Conservation (phyloP, 92 coral and sea anemone species). For the Chrysogorgia sp. region DNA sequence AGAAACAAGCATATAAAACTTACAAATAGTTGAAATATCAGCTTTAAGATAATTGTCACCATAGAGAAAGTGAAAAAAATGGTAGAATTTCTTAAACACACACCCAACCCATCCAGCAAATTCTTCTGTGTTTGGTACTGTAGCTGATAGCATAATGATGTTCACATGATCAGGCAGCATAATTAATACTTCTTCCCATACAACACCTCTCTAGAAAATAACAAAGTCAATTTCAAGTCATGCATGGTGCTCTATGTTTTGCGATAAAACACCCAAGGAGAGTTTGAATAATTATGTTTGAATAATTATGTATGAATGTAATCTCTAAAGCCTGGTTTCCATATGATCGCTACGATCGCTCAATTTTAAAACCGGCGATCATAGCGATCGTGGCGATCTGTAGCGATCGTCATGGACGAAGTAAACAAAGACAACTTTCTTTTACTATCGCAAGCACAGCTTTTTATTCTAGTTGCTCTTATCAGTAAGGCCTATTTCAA, state of each 20-base stretch:
- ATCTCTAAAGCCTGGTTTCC: too few relatives aligned
- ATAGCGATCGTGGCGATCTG: too few relatives aligned
- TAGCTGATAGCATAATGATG: slow-evolving; percentile 88
- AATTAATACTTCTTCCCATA: slow-evolving; percentile 97
- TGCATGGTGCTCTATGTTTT: neutral
- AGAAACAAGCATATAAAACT: neutral
- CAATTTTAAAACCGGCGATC: too few relatives aligned
- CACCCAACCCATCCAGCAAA: slow-evolving; percentile 99
- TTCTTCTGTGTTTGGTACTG: slow-evolving; percentile 95
- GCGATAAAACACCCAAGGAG: neutral
- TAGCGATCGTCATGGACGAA: too few relatives aligned
- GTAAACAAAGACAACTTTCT: too few relatives aligned
- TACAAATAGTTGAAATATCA: neutral
- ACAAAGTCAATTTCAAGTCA: neutral
- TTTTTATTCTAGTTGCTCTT: too few relatives aligned
- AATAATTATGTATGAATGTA: too few relatives aligned
- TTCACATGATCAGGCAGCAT: slow-evolving; percentile 97
- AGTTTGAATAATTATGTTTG: neutral
- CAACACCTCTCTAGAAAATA: slow-evolving; percentile 84
- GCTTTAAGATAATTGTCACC: too few relatives aligned
- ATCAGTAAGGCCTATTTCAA: too few relatives aligned
- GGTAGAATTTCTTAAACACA: slow-evolving; percentile 12
- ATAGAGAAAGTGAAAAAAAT: too few relatives aligned
- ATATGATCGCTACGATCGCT: too few relatives aligned
- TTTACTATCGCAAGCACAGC: too few relatives aligned